These are phyloP conservation scores for Amaurobius ferox DNA, from an alignment of 2,888 invertebrate species.

Conservation along the genomic window DNA sequence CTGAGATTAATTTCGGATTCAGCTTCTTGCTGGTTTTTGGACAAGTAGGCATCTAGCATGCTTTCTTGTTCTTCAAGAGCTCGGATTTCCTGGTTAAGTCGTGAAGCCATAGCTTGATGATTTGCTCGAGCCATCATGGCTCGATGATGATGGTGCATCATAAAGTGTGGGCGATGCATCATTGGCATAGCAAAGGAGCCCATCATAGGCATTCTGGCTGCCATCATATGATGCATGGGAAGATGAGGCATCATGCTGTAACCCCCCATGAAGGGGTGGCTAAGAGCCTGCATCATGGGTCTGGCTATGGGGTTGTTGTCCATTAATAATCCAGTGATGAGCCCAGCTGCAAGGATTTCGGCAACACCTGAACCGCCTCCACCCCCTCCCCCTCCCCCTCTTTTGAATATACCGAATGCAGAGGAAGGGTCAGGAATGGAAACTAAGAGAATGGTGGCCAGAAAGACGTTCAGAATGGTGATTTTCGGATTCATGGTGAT, in stretches of 20 bases:
- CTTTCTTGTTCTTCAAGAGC: conserved; percentile 32
- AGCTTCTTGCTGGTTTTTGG: not conserved
- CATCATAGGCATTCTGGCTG: not conserved
- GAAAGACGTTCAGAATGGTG: not conserved
- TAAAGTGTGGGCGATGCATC: too few species aligned
- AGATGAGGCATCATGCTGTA: not conserved
- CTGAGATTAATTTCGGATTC: not conserved
- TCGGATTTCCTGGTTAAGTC: conserved; percentile 23
- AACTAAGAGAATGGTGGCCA: not conserved
- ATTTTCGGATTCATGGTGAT: not conserved
- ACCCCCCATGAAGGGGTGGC: conserved; percentile 1
- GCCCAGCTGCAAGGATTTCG: conserved; percentile 53
- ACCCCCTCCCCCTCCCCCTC: conserved; percentile 32
- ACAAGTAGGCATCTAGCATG: conserved; percentile 10
- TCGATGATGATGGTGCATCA: not conserved
- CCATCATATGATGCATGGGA: not conserved
- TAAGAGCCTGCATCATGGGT: conserved; percentile 8
- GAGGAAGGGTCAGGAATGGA: not conserved
- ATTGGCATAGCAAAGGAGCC: too few species aligned
- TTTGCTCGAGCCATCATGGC: conserved; percentile 26
- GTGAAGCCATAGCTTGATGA: not conserved
- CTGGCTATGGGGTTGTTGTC: not conserved
- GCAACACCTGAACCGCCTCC: conserved; percentile 21
- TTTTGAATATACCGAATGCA: conserved; percentile 31
- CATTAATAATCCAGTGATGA: conserved; percentile 50